Base-by-base conservation (phyloP, 2,113 vertebrate genomes). In the Albula glossodonta region DNA sequence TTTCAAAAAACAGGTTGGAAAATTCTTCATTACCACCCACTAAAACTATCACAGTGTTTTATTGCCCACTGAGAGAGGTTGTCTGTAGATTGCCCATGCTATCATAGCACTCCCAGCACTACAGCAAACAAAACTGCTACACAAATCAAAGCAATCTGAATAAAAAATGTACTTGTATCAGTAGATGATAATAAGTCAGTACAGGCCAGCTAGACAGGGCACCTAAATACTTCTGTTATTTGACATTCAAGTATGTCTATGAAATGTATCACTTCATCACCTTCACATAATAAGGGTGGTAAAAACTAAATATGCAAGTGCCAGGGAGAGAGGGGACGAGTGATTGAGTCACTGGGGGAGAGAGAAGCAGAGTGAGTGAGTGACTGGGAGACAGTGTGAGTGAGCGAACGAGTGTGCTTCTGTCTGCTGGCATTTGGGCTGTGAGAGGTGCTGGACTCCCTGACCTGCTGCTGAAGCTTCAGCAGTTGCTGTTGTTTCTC, bases 401-500 rank as follows among this genome's bases (percentile, higher is more conserved):
- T 10, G n/a, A 9, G n/a, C 9, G 63, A 13, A 50, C 12, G 25
- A 78, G 56, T 85, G 81, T 60, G 77, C 22, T 13, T 80, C 41
- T 48, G 51, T 60, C 17, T 12, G 78, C n/a, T 8, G n/a, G 78
- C 31, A 41, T 41, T 41, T 41, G 31, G 31, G 31, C 31, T 74
- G 17, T 22, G 51, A 7, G 50, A 5, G 84, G 22, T 66, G 2
- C n/a, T 48, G 25, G 25, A 15, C 66, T 74, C n/a, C 80, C 83
- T 96, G 94, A 99, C 98, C 98, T 99, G 98, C 94, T 99, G 98
- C 95, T 99, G 98, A 94, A 99, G 97, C 94, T 99, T 99, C 91
- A 99, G 96, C 93, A 99, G 96, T 94, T 99, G 98, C 95, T 99
- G 98, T 92, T 99, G 98, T 94, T 99, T 99, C 96, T 99, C 98